A percentile compares a stretch with the other conserved stretches of the same genome.
Evolutionary conservation across 2,113 vertebrate genomes (phyloP).

Genomic region (Piaya cayana): DNA sequence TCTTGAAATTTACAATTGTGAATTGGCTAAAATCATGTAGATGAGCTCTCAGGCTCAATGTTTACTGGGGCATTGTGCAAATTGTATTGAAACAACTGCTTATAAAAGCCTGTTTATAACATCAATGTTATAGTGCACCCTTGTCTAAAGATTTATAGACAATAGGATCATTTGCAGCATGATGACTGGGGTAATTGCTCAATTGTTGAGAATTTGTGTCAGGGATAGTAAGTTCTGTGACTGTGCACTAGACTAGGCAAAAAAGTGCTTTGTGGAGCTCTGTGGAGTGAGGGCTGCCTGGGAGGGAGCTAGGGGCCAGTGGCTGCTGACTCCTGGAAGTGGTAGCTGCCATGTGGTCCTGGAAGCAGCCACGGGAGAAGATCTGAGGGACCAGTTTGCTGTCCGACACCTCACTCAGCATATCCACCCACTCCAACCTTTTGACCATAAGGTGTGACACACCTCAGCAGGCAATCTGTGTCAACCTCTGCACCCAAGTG

Average conservation of each 20-base stretch:
- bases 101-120: not conserved
- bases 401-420: not conserved
- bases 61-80: not conserved
- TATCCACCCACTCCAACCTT: not conserved
- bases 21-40: not conserved
- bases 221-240: no score
- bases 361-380: not conserved
- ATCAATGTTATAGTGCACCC: not conserved
- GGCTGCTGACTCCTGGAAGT: no score
- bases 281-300: no score
- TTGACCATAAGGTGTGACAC: not conserved
- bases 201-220: no score
- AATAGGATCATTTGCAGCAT: not conserved
- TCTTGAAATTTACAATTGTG: not conserved
- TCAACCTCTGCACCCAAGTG: not conserved
- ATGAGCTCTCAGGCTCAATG: not conserved
- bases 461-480: not conserved
- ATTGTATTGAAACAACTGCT: not conserved
- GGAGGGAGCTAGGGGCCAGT: no score
- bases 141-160: not conserved
- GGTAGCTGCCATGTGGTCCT: no score
- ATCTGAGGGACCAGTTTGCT: not conserved
- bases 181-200: not conserved
- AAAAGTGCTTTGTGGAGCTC: no score
- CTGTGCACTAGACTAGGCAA: no score